Base-by-base conservation (phyloP, 2,888 invertebrate genomes). In the Argyra leucocephala region DNA sequence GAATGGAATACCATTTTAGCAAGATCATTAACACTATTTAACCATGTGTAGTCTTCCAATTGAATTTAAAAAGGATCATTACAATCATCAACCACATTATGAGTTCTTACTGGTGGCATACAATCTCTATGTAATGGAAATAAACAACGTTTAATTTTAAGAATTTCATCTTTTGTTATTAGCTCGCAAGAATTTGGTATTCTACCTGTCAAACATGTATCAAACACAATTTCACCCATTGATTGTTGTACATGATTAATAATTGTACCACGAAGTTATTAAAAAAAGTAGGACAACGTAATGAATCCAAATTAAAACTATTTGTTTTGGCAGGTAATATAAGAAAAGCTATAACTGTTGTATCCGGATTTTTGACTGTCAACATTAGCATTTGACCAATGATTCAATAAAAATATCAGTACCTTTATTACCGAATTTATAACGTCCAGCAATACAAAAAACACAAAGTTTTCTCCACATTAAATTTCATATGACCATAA, bases 1-100 rank as follows among this genome's bases (percentile, higher is more conserved):
- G 99, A 99, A 82, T 99, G 99, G 83, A 99, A 99, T 62, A 99
- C 92, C 64, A 98, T 90, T 85, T 99, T 99, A 0, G 99, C 99
- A 73, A 96, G 87, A 78, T 99, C 99, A 71, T 90, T 81, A 0
- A 91, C 86, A 1, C 93, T 90, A 76, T 99, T 99, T n/a, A 79
- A 99, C 97, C 6, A 99, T 82, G 72, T 94, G 88, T 75, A 97
- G 97, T 67, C 96, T 86, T 37, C 99, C 84, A 36, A 99, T 86
- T 23, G 91, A 82, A 72, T 84, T 88, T 65, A 99, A 81, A 0
- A 98, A 0, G 95, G 95, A 79, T 98, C 95, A 71, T 88, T 88
- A 83, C 86, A 86, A 78, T 93, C 93, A 74, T 85, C 82, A 66
- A 91, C 86, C 65, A 99, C 88, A 78, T 99, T 99, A 76, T 99